Evolutionary conservation across 2,797 vertebrate species (phyloP).

Genomic region (Mormyrops attenuatus): DNA sequence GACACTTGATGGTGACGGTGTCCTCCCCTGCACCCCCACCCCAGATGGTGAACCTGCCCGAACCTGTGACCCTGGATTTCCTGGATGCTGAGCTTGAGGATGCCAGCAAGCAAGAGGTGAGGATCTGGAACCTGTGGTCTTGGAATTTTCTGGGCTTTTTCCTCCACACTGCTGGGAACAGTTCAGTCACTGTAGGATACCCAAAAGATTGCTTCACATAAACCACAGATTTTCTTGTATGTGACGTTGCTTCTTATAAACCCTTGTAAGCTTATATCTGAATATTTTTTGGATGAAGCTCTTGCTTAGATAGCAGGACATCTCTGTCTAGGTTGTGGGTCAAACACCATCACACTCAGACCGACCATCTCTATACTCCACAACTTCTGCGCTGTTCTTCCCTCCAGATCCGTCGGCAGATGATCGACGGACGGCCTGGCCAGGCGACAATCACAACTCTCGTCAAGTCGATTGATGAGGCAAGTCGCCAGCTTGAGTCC

Average conservation of each 20-base stretch:
- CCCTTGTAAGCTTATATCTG: not conserved
- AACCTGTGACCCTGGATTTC: slow-evolving; percentile 91
- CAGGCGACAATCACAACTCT: slow-evolving; percentile 85
- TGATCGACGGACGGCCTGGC: slow-evolving; percentile 86
- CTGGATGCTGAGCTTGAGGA: slow-evolving; percentile 93
- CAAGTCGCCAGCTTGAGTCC: slow-evolving; percentile 53
- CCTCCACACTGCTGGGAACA: not conserved
- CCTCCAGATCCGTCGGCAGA: slow-evolving; percentile 81
- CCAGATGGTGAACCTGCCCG: slow-evolving; percentile 89
- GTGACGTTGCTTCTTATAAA: not conserved
- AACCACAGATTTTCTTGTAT: not conserved
- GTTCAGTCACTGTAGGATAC: not conserved
- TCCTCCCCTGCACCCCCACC: slow-evolving; percentile 26
- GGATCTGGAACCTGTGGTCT: not conserved
- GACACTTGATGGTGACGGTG: not conserved
- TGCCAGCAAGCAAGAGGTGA: slow-evolving; percentile 87
- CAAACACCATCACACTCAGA: not conserved
- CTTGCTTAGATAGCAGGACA: not conserved
- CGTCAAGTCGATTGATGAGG: slow-evolving; percentile 95
- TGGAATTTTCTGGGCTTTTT: not conserved
- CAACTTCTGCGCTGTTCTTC: slow-evolving; percentile 2
- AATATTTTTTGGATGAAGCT: not conserved
- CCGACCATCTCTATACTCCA: not conserved
- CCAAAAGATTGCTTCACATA: not conserved
- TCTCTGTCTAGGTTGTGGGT: not conserved